Evolutionary conservation across 2,113 vertebrate genomes (phyloP), one percentile per base, ranked within the genome.

Genomic region (Phrynocephalus versicolor): DNA sequence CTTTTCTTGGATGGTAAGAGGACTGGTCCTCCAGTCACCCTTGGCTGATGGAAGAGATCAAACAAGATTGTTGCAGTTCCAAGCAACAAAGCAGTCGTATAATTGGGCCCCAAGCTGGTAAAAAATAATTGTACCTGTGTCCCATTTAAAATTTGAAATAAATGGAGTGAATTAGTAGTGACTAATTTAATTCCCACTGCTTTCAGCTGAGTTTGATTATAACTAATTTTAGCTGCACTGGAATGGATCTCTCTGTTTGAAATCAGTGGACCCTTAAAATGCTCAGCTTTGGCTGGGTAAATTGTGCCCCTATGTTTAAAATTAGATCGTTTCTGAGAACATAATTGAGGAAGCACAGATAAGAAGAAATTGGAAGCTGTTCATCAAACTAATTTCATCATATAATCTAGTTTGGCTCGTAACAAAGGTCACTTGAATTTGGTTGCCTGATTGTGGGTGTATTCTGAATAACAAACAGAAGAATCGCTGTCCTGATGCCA

Each of bases 291-390:
- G 72, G 37, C 23, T 41, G 41, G 39, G 9, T 14, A 37, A 37
- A 45, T 45, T 23, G 10, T 39, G 37, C 14, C 25, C 19, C 39
- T 41, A 4, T 74, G 30, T 27, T 74, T 73, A 73, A 73, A 73
- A 12, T 83, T 55, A 89, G 89, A 67, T 39, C 21, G 35, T 84
- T 64, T 75, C n/a, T 60, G 30, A 64, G 27, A 25, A 33, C 30
- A 58, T 84, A 45, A 84, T 8, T 12, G 27, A 13, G 4, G 45
- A 4, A 58, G 19, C 18, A 84, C 57, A 72, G 80, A 67, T 71
- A 77, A 81, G 0, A 0, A n/a, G 37, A 3, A 74, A 57, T 76
- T 72, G 64, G 6, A 70, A 81, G 21, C 1, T 16, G 10, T 3
- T 16, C 58, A 14, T 67, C 15, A 60, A 84, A 37, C 3, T 81